Conservation (phyloP, 2,888 invertebrate genomes). For the Eilema sororculum region DNA sequence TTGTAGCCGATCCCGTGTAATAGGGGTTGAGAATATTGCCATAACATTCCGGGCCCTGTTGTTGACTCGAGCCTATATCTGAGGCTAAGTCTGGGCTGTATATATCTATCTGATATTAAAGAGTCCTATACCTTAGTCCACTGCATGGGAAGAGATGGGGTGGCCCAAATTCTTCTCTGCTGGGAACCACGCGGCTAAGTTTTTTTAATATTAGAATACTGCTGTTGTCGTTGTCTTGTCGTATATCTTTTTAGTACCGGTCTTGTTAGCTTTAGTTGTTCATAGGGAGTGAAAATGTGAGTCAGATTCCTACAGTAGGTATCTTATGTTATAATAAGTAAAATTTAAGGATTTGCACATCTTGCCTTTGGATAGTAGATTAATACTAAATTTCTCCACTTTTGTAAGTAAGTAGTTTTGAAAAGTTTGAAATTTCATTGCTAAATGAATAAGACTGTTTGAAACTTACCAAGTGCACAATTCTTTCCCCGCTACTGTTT, state of each 20-base stretch:
- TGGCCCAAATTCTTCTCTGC: no score
- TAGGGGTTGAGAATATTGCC: no score
- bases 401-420: background rate
- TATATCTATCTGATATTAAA: no score
- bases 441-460: background rate
- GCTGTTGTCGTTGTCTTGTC: background rate
- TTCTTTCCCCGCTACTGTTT: constrained; percentile 19
- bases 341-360: background rate
- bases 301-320: no score
- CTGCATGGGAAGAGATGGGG: no score
- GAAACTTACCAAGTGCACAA: background rate
- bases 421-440: background rate
- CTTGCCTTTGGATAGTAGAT: background rate
- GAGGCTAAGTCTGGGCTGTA: no score
- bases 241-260: background rate
- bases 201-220: no score
- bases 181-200: no score
- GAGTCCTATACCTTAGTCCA: no score
- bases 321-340: background rate
- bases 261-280: background rate
- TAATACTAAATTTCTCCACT: background rate
- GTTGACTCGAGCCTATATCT: no score
- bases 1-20: no score
- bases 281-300: background rate
- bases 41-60: no score